Base-by-base conservation (phyloP, 2,113 vertebrate genomes). In the Neopipo cinnamomea region DNA sequence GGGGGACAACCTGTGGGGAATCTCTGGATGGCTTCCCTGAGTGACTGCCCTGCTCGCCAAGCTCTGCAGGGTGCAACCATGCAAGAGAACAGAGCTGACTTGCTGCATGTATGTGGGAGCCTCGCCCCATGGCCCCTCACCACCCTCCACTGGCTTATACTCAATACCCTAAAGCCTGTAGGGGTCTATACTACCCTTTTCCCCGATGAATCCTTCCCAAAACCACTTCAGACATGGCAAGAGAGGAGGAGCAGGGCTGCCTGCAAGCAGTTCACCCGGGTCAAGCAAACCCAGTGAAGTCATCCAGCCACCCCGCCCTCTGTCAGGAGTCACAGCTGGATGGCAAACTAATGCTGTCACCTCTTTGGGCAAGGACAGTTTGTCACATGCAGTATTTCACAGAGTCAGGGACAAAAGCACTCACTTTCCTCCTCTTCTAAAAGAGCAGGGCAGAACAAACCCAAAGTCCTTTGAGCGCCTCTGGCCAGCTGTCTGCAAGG, bases 141-240 rank as follows among this genome's bases (percentile, higher is more conserved):
- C 31, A 27, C 52, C 27, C 42, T 82, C 55, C 47, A 39, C 61
- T n/a, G 53, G 30, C 42, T 35, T 31, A 1, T 12, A n/a, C 7
- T 35, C 0, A 0, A 31, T 37, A 41, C 2, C 0, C 41, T 50
- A 61, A 61, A 87, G 8, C 19, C 50, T 59, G 9, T 11, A 31
- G 11, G n/a, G 11, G 14, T 28, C 67, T 55, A n/a, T 18, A 71
- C 5, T 78, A 33, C 9, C 22, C 39, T 85, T 72, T 58, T 72
- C 31, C 47, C 50, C 31, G 4, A 50, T 4, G 15, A 58, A 0
- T n/a, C 52, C 27, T 76, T 72, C 49, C 72, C 59, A 24, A 56
- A 75, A 71, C 39, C 35, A 23, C 56, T 59, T 41, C 19, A 62
- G 4, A 65, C 8, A 0, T 12, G 31, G 53, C 42, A 55, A 37